These are phyloP conservation scores for Pammene fasciana DNA, from an alignment of 2,888 invertebrate species.

Conservation along the genomic window DNA sequence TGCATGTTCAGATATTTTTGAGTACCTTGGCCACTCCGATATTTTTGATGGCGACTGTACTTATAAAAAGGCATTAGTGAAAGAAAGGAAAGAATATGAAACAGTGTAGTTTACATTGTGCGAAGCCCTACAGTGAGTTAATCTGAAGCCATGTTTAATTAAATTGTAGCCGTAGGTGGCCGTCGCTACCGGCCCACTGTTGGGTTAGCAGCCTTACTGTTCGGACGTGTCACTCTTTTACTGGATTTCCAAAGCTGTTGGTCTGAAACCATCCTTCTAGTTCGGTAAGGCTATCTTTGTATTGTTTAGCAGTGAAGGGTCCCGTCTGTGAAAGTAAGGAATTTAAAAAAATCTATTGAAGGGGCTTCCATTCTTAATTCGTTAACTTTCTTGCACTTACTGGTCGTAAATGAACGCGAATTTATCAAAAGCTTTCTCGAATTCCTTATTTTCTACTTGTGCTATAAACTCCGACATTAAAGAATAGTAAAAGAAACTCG, in stretches of 20 bases:
- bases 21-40: too few relatives aligned
- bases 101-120: slow-evolving; percentile 69
- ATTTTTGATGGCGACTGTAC: too few relatives aligned
- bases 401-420: slow-evolving; percentile 11
- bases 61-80: slow-evolving; percentile 12
- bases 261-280: background rate
- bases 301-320: background rate
- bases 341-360: background rate
- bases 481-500: slow-evolving; percentile 48
- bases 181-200: slow-evolving; percentile 66
- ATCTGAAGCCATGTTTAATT: slow-evolving; percentile 83
- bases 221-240: slow-evolving; percentile 54
- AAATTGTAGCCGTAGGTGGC: slow-evolving; percentile 74
- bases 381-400: background rate
- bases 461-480: slow-evolving; percentile 49
- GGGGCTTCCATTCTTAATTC: background rate
- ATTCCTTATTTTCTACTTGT: slow-evolving; percentile 46
- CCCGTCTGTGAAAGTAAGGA: background rate
- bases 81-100: slow-evolving; percentile 67
- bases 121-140: slow-evolving; percentile 75
- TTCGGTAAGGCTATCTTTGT: slow-evolving; percentile 6
- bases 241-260: slow-evolving; percentile 46
- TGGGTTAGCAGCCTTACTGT: slow-evolving; percentile 59
- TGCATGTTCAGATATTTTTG: too few relatives aligned
- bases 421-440: slow-evolving; percentile 44